Evolutionary conservation across 2,113 vertebrate species (phyloP), one percentile per base, ranked within the genome.

Genomic region (Rynchops niger): DNA sequence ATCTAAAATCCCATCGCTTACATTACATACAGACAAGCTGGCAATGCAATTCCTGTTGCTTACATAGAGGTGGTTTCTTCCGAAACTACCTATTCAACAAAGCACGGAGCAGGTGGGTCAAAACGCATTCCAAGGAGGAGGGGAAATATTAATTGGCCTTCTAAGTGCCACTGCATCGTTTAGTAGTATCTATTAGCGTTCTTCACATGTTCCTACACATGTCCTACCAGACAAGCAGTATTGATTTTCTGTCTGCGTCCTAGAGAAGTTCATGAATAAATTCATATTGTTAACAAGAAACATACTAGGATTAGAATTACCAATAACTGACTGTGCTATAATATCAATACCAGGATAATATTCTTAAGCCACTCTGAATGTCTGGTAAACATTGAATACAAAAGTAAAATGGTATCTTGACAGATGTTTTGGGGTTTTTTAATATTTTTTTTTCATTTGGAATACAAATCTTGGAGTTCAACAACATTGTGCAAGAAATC

Each of bases 241-340:
- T 83, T 66, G 91, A 91, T 86, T 93, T 92, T 42, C 79, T 93
- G 84, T 70, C 88, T 50, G n/a, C 2, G 0, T 47, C 43, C 36
- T 65, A 49, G 62, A 38, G n/a, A 78, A 74, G 17, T 58, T 80
- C 30, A 82, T 89, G 77, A 83, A 92, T 91, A 58, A 80, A 93
- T 91, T 92, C 85, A 91, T 56, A 29, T 52, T 76, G 67, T 89
- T 95, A 91, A 89, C 86, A 94, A 67, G 45, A 66, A 82, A 26
- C 1, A 1, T 59, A 38, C 71, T 61, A 42, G 81, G 71, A 79
- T n/a, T 69, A 45, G 65, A 91, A 59, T 70, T 86, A 70, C 36
- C 38, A n/a, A 66, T 86, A 95, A 80, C 62, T 79, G 72, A 50
- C 34, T 21, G 15, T 38, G 72, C 77, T 78, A 13, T 42, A 62